Evolutionary conservation across 2,797 vertebrate genomes (phyloP).

Genomic region (Lithobates sylvaticus): DNA sequence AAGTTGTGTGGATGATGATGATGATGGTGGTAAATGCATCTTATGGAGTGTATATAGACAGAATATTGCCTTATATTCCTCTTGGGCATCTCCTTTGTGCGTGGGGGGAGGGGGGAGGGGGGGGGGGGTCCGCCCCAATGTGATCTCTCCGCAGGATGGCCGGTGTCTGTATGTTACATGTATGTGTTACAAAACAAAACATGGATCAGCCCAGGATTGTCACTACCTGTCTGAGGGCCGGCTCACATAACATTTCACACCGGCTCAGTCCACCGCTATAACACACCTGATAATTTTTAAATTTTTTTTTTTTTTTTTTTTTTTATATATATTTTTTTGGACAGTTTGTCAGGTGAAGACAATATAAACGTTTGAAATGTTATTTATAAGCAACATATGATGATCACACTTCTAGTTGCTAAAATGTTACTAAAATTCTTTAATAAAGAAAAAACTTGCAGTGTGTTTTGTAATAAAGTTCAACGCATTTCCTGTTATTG

Average conservation of each 20-base stretch:
- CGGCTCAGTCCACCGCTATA: not conserved
- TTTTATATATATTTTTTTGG: not conserved
- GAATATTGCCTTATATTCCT: not conserved
- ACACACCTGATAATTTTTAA: not conserved
- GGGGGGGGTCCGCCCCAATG: not conserved
- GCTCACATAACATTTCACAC: not conserved
- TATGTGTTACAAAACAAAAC: not conserved
- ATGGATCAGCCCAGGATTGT: not conserved
- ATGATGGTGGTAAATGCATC: not conserved
- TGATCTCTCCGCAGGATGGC: not conserved
- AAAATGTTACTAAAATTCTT: constrained; percentile 3
- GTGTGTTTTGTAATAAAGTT: not conserved
- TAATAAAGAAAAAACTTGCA: not conserved
- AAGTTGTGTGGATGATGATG: not conserved
- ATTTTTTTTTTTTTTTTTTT: not conserved
- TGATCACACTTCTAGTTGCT: not conserved
- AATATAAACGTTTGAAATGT: not conserved
- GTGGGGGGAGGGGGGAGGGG: too few relatives aligned
- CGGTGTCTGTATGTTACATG: not conserved
- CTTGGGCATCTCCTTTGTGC: too few relatives aligned
- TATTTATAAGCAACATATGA: not conserved
- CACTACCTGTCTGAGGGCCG: too few relatives aligned
- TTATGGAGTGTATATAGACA: not conserved
- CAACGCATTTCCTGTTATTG: not conserved
- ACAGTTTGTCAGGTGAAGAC: not conserved